phyloP scores from a whole-genome alignment of 2,113 vertebrate species.

The Hypocryptadius cinnamomeus region DNA sequence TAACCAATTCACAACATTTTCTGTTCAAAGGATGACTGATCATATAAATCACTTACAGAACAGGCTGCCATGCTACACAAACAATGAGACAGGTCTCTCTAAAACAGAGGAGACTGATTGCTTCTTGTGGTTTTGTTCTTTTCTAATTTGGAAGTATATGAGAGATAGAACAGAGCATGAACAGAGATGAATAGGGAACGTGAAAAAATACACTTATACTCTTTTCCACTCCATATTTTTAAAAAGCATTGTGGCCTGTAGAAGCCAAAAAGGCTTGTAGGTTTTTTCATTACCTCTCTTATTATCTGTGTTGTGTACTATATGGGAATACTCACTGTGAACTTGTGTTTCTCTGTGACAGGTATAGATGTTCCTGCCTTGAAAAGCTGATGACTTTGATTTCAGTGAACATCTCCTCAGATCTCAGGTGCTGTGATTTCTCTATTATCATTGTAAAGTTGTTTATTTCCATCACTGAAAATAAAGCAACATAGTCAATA shows the following conservation, averaged over 20 bases:
- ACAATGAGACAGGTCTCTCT: background rate
- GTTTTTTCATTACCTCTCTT: background rate
- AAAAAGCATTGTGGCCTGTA: background rate
- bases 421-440: background rate
- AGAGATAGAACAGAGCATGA: background rate
- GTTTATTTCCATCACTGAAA: background rate
- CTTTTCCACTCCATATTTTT: background rate
- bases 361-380: background rate
- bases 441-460: background rate
- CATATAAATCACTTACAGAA: background rate
- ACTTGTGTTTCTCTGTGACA: background rate
- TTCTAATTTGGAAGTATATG: background rate
- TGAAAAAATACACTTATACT: background rate
- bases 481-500: background rate
- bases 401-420: background rate
- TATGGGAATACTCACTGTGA: background rate
- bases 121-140: background rate
- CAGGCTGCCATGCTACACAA: background rate
- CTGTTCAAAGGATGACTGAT: background rate
- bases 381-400: background rate
- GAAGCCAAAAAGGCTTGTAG: background rate
- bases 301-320: background rate
- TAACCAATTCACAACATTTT: background rate
- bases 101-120: background rate
- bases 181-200: background rate